phyloP scores from a whole-genome alignment of 1,140 invertebrate genomes.

The Arctopsyche grandis region DNA sequence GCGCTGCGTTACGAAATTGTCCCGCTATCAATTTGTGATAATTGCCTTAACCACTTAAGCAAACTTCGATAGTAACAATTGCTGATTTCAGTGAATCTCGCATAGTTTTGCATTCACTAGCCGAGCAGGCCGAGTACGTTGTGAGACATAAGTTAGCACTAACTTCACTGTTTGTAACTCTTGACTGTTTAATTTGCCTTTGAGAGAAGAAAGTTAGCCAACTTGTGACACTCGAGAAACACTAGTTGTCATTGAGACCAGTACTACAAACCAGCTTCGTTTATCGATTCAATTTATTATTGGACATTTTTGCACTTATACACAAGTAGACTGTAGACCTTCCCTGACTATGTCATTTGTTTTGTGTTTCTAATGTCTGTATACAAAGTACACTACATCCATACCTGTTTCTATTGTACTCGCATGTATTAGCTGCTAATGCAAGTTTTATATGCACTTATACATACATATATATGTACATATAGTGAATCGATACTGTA shows the following conservation, averaged over 20 bases:
- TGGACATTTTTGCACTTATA: no score
- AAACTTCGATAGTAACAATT: constrained; percentile 15
- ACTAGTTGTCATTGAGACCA: no score
- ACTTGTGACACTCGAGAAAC: not conserved
- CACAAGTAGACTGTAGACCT: no score
- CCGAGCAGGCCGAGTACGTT: not conserved
- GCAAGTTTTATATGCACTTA: no score
- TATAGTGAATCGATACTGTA: not conserved
- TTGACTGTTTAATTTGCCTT: constrained; percentile 36
- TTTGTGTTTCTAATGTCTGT: no score
- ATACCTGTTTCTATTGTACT: no score
- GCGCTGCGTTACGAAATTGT: not conserved
- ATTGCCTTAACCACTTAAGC: constrained; percentile 6
- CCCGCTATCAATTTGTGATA: constrained; percentile 14
- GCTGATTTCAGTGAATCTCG: constrained; percentile 15
- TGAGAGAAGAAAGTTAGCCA: not conserved
- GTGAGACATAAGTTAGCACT: constrained; percentile 20
- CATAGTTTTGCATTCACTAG: constrained; percentile 10
- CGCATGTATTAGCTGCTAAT: no score
- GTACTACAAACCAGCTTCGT: no score
- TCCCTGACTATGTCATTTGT: no score
- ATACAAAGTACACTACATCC: no score
- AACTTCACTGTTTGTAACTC: constrained; percentile 33
- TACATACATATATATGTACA: not conserved
- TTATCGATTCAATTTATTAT: no score